Percentiles rank a stretch among this genome's conserved stretches.
Conservation (phyloP, 2,888 invertebrate species). For the Chrysotoxum bicinctum region DNA sequence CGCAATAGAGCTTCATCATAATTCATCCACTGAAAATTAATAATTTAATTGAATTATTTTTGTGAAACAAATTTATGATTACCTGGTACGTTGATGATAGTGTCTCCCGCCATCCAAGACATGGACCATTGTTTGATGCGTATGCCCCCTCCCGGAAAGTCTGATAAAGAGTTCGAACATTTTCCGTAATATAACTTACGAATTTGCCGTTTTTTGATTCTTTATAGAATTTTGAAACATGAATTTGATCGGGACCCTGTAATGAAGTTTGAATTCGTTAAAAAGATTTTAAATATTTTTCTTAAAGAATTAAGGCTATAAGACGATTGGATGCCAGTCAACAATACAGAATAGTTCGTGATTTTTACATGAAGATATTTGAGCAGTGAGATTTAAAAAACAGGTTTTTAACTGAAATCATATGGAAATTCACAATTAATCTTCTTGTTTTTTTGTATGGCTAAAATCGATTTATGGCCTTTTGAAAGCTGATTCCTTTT, state of each 20-base stretch:
- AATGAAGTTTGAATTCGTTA: conserved; percentile 77
- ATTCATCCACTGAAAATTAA: conserved; percentile 87
- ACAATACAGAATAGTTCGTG: background rate
- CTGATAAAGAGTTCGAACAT: conserved; percentile 94
- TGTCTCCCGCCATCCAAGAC: conserved; percentile 95
- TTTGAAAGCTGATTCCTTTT: too few species aligned
- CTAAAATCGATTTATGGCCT: too few species aligned
- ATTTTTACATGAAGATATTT: too few species aligned
- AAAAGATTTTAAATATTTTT: background rate
- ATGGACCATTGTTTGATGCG: conserved; percentile 95
- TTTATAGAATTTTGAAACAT: conserved; percentile 94
- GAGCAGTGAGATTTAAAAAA: too few species aligned
- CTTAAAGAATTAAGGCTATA: background rate
- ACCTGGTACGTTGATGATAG: conserved; percentile 90
- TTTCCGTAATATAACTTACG: conserved; percentile 91
- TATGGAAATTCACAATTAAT: too few species aligned
- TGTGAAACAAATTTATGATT: conserved; percentile 73
- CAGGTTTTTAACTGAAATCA: too few species aligned
- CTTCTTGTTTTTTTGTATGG: too few species aligned
- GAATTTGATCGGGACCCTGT: conserved; percentile 93
- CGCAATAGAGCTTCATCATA: conserved; percentile 95
- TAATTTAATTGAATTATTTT: background rate
- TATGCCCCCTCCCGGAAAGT: conserved; percentile 95
- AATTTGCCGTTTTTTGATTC: conserved; percentile 94
- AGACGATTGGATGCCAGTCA: background rate